Percentiles rank a stretch among this genome's conserved stretches.
Evolutionary conservation across 1,140 invertebrate species (phyloP).

Genomic region (Saccostrea glomerata): DNA sequence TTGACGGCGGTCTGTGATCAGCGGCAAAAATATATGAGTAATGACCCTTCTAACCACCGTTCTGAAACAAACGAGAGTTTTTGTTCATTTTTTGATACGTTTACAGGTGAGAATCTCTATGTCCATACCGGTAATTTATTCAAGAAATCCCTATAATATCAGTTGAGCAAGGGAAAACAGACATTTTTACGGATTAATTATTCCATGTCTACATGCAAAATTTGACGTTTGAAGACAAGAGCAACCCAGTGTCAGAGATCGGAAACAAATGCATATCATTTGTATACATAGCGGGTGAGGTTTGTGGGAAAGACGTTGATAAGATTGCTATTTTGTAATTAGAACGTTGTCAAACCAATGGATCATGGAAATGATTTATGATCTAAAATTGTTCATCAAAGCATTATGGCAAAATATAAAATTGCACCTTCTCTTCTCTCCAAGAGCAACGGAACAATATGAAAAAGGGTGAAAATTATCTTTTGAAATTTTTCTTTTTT

Average conservation of each 20-base stretch:
- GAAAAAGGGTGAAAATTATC: not conserved
- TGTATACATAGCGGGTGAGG: not conserved
- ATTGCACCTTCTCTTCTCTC: not conserved
- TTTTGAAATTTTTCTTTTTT: not conserved
- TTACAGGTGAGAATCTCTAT: slow-evolving; percentile 18
- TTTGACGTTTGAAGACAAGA: not conserved
- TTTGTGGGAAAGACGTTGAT: not conserved
- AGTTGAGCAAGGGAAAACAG: not conserved
- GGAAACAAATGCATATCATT: not conserved
- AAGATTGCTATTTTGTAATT: not conserved
- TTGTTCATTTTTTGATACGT: slow-evolving; percentile 22
- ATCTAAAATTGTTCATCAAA: not conserved
- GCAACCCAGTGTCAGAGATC: not conserved
- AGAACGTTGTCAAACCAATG: not conserved
- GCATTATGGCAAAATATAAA: not conserved
- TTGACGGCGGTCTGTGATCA: not conserved
- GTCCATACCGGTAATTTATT: slow-evolving; percentile 1
- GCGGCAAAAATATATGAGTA: not conserved
- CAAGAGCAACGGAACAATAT: not conserved
- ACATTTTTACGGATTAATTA: slow-evolving; percentile 29
- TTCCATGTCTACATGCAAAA: not conserved
- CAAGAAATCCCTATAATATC: not conserved
- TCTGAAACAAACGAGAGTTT: slow-evolving; percentile 5
- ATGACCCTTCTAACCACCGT: not conserved
- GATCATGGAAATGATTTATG: not conserved